phyloP scores from a whole-genome alignment of 2,888 invertebrate species.

The Galeruca laticollis region DNA sequence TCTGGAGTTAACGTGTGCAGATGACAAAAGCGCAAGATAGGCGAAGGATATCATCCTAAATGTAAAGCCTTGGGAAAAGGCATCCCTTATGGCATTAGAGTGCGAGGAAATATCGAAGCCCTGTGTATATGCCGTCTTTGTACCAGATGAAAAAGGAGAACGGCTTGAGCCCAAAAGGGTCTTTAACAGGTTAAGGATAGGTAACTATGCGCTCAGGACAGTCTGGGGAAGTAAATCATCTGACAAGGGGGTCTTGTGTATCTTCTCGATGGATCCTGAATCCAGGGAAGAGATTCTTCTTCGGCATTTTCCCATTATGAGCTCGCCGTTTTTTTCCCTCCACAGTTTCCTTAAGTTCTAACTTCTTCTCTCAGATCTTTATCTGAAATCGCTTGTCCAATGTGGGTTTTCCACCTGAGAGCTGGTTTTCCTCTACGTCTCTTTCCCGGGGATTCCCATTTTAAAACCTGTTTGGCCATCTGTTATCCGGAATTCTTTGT shows the following conservation, averaged over 20 bases:
- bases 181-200: neutral
- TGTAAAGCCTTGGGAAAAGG: neutral
- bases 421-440: no score
- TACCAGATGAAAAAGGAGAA: neutral
- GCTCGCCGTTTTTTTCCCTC: no score
- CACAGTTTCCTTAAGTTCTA: no score
- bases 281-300: neutral
- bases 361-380: no score
- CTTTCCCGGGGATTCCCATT: no score
- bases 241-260: neutral
- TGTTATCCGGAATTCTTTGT: no score
- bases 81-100: neutral
- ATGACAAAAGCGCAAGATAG: neutral
- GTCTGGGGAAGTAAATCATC: neutral
- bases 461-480: no score
- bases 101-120: neutral
- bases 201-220: neutral
- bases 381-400: no score
- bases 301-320: no score
- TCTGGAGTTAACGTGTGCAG: neutral
- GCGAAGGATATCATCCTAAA: neutral
- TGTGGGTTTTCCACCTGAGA: no score
- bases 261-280: neutral
- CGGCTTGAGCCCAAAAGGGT: no score
- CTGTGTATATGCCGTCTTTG: no score